phyloP scores from a whole-genome alignment of 2,888 invertebrate species.

The Drosophila macrospina region DNA sequence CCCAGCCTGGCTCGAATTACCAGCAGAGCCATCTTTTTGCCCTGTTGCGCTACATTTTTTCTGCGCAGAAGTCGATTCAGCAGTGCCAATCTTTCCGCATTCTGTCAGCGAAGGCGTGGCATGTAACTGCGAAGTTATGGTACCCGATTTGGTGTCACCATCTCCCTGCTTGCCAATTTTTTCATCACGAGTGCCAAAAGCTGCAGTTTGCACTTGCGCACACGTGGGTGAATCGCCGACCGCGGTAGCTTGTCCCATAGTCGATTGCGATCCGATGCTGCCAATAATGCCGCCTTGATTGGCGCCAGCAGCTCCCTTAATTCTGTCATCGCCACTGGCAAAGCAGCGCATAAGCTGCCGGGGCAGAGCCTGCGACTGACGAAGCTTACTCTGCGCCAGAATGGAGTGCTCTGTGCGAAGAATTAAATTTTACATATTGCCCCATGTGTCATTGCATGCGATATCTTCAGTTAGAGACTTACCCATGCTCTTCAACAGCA shows the following conservation, averaged over 20 bases:
- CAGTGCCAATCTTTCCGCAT: constrained; percentile 30
- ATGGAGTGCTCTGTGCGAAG: neutral
- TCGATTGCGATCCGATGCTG: constrained; percentile 7
- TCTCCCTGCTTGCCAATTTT: constrained; percentile 6
- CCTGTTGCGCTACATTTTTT: neutral
- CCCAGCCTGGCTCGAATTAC: neutral
- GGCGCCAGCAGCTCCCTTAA: constrained; percentile 20
- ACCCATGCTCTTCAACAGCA: constrained; percentile 24
- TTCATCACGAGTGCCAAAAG: constrained; percentile 13
- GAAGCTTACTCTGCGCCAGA: constrained; percentile 9
- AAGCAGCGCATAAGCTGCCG: constrained; percentile 34
- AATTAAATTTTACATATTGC: neutral
- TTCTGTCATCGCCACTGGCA: constrained; percentile 31
- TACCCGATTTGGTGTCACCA: constrained; percentile 13
- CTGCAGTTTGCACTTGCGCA: constrained; percentile 21
- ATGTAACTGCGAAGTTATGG: constrained; percentile 30
- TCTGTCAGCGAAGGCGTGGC: constrained; percentile 6
- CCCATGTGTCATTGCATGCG: neutral
- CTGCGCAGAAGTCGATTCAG: constrained; percentile 1
- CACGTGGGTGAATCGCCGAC: constrained; percentile 1
- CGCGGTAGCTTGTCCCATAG: constrained; percentile 1
- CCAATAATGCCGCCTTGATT: constrained; percentile 33
- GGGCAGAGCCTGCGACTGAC: neutral
- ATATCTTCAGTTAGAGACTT: constrained; percentile 12
- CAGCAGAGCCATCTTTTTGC: neutral